phyloP scores from a whole-genome alignment of 64 coral and sea anemone genomes.

The Montipora efflorescens region DNA sequence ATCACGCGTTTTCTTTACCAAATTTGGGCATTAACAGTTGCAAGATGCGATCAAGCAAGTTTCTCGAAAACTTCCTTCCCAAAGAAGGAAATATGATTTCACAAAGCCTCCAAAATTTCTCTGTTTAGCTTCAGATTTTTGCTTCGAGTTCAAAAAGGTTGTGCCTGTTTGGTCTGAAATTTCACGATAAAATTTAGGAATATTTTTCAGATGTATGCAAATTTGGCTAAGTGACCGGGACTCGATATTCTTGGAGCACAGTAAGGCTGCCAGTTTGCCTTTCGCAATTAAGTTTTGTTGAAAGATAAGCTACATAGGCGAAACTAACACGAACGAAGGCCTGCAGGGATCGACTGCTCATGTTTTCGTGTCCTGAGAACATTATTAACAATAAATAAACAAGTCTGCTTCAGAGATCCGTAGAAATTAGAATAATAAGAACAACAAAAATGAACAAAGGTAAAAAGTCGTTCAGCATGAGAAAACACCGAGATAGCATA shows the following conservation, averaged over 20 bases:
- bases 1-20: conserved; percentile 17
- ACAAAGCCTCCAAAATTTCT: neutral
- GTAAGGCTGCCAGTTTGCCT: neutral
- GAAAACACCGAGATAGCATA: neutral
- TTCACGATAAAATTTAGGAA: too few relatives aligned
- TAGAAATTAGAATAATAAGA: neutral
- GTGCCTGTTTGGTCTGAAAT: too few relatives aligned
- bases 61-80: neutral
- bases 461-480: neutral
- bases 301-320: neutral
- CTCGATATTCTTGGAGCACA: neutral
- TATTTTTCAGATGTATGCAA: neutral
- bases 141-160: neutral
- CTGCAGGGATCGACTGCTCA: neutral
- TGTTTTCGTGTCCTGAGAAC: neutral
- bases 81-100: neutral
- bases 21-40: conserved; percentile 29
- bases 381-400: neutral
- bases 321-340: neutral
- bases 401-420: neutral
- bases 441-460: too few relatives aligned
- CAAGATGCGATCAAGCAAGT: conserved; percentile 16
- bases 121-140: neutral
- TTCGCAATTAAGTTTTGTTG: neutral
- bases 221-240: neutral